Percentiles rank a stretch among this genome's conserved stretches.
Conservation (phyloP, 1,140 invertebrate genomes). For the Sycophaga agraensis region DNA sequence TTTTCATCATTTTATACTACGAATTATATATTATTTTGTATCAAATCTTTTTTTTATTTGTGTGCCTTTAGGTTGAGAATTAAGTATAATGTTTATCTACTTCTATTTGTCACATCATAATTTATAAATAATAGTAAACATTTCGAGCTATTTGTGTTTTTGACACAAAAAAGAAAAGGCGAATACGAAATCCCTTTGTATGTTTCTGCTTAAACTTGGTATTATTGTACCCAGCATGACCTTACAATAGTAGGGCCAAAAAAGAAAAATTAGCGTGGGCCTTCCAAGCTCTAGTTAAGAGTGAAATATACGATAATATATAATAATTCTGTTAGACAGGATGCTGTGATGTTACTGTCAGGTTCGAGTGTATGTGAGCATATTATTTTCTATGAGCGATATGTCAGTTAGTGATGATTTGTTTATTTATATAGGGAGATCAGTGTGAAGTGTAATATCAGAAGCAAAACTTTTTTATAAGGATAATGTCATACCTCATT, state of each 20-base stretch:
- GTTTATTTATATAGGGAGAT: slow-evolving; percentile 27
- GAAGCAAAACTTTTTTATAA: neutral
- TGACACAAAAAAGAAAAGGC: neutral
- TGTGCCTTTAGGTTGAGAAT: neutral
- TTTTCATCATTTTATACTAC: slow-evolving; percentile 21
- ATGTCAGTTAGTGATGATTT: slow-evolving; percentile 19
- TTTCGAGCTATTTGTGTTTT: neutral
- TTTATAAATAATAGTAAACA: neutral
- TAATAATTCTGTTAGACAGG: slow-evolving; percentile 31
- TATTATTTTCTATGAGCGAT: slow-evolving; percentile 30
- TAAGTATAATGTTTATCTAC: slow-evolving; percentile 2
- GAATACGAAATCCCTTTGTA: slow-evolving; percentile 20
- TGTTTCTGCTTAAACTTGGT: slow-evolving; percentile 15
- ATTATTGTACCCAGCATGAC: slow-evolving; percentile 3
- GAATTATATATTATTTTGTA: slow-evolving; percentile 11
- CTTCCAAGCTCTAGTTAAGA: slow-evolving; percentile 26
- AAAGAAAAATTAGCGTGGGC: slow-evolving; percentile 11
- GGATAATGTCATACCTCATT: slow-evolving; percentile 17
- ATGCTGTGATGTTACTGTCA: slow-evolving; percentile 33
- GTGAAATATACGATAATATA: slow-evolving; percentile 20
- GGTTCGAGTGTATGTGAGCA: slow-evolving; percentile 23
- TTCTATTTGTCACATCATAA: slow-evolving; percentile 1
- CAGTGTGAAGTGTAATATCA: slow-evolving; percentile 23
- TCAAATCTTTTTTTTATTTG: slow-evolving; percentile 3
- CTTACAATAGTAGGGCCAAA: neutral